Conservation (phyloP, 2,113 vertebrate genomes). For the Halcyon malimbica region DNA sequence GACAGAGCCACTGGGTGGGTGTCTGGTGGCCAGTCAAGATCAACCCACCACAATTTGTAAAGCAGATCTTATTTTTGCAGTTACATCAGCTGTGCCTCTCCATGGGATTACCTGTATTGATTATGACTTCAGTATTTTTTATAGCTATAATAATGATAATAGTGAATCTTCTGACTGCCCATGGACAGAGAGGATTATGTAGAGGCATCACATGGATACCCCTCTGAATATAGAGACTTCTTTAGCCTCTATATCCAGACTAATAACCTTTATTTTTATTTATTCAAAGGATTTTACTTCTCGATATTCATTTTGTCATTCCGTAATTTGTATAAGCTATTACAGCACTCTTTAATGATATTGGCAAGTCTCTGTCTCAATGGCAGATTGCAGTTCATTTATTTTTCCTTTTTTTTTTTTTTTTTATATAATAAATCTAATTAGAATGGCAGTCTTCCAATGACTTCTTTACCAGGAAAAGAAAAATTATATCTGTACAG, state of each 20-base stretch:
- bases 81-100: background rate
- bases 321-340: slow-evolving; percentile 36
- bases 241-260: slow-evolving; percentile 7
- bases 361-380: slow-evolving; percentile 44
- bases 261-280: slow-evolving; percentile 22
- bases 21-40: background rate
- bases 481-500: slow-evolving; percentile 32
- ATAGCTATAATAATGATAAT: slow-evolving; percentile 16
- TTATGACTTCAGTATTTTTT: background rate
- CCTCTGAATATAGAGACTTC: background rate
- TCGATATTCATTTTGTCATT: slow-evolving; percentile 26
- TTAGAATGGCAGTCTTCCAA: slow-evolving; percentile 66
- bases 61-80: background rate
- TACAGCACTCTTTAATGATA: slow-evolving; percentile 28
- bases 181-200: background rate
- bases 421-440: slow-evolving; percentile 30
- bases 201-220: too few relatives aligned
- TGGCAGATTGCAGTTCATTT: slow-evolving; percentile 31
- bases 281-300: background rate
- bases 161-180: background rate
- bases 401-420: background rate
- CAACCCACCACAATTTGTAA: background rate
- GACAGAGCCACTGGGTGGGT: background rate
- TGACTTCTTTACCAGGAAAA: slow-evolving; percentile 34
- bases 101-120: background rate